phyloP scores from a whole-genome alignment of 2,888 invertebrate genomes.

The Drosophila rubida region DNA sequence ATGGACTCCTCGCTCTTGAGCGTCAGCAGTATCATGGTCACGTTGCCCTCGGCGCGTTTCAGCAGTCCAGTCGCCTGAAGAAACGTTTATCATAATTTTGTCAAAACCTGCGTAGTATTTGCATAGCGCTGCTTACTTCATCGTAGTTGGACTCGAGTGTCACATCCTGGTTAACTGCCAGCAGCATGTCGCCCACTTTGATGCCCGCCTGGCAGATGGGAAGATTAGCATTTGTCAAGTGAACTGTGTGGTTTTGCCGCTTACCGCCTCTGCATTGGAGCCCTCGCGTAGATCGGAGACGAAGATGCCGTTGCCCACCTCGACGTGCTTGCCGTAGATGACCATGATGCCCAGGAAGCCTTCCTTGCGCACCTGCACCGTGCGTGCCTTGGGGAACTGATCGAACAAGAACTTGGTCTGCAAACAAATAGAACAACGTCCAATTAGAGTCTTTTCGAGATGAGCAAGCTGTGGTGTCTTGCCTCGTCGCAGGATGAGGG shows the following conservation, averaged over 20 bases:
- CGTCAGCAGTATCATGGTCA: constrained; percentile 93
- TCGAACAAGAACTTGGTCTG: constrained; percentile 83
- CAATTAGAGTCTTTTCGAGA: not conserved
- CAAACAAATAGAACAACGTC: too few species aligned
- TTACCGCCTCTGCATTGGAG: constrained; percentile 93
- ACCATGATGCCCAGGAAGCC: constrained; percentile 94
- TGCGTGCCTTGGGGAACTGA: constrained; percentile 87
- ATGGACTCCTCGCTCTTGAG: constrained; percentile 91
- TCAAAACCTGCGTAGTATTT: too few species aligned
- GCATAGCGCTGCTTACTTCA: constrained; percentile 87
- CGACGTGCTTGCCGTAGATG: constrained; percentile 96
- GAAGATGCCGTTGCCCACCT: constrained; percentile 96
- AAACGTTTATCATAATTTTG: not conserved
- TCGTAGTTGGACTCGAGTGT: constrained; percentile 94
- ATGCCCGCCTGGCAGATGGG: constrained; percentile 92
- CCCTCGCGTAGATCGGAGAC: constrained; percentile 96
- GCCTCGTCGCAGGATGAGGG: constrained; percentile 94
- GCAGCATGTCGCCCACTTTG: constrained; percentile 98
- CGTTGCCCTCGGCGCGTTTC: constrained; percentile 94
- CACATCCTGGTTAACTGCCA: constrained; percentile 97
- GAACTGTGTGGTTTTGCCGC: constrained; percentile 62
- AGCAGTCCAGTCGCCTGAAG: constrained; percentile 92
- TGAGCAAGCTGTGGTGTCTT: constrained; percentile 63
- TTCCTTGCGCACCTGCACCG: constrained; percentile 94
- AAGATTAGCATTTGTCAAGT: constrained; percentile 85